These are phyloP conservation scores for Salminus brasiliensis DNA, from an alignment of 2,113 vertebrate species.

Conservation along the genomic window DNA sequence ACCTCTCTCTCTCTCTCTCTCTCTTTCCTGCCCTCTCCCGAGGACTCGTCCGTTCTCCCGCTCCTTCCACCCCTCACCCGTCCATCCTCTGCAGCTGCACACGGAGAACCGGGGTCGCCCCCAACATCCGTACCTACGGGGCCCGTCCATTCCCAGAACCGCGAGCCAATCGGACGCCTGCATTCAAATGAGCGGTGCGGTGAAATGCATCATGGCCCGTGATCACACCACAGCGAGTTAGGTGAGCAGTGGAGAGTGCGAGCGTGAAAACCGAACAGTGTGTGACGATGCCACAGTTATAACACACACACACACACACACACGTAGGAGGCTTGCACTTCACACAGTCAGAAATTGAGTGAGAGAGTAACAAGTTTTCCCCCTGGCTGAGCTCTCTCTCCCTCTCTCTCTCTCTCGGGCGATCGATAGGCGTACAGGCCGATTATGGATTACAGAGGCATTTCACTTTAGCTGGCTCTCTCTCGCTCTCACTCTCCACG, in stretches of 20 bases:
- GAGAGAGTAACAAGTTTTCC: constrained; percentile 16
- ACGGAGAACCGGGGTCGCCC: background rate
- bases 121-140: background rate
- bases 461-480: constrained; percentile 35
- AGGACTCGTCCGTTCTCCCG: no score
- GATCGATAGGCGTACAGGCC: constrained; percentile 55
- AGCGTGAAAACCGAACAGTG: constrained; percentile 51
- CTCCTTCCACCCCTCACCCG: background rate
- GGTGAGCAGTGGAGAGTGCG: constrained; percentile 52
- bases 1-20: background rate
- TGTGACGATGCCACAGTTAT: constrained; percentile 27
- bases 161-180: constrained; percentile 20
- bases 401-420: background rate
- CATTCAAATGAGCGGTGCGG: constrained; percentile 49
- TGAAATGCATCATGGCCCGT: constrained; percentile 55
- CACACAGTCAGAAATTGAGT: constrained; percentile 26
- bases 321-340: background rate
- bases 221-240: constrained; percentile 51
- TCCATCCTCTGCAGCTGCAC: background rate
- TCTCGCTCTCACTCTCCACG: background rate
- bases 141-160: background rate
- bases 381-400: constrained; percentile 36
- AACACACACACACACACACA: constrained; percentile 19
- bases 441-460: constrained; percentile 57
- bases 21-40: background rate